Percentiles rank a stretch among this genome's conserved stretches.
These are phyloP conservation scores for Lasioglossum pauxillum DNA, from an alignment of 2,888 invertebrate genomes.

Conservation along the genomic window DNA sequence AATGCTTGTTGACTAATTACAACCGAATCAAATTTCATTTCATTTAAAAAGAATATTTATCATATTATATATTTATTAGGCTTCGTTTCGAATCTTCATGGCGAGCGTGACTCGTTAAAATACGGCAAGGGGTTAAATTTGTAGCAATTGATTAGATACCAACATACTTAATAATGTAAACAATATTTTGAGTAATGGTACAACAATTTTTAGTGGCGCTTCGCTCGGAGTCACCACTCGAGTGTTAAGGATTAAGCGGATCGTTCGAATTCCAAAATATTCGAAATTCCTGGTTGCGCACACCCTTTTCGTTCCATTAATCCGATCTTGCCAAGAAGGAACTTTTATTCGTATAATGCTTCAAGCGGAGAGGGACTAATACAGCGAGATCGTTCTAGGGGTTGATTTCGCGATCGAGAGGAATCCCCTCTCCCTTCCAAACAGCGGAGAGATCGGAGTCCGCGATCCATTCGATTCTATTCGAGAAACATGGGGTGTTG, in stretches of 20 bases:
- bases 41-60: no score
- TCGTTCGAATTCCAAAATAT: not conserved
- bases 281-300: not conserved
- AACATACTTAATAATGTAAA: no score
- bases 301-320: not conserved
- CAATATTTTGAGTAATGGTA: no score
- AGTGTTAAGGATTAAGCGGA: not conserved
- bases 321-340: not conserved
- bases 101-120: no score
- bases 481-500: slow-evolving; percentile 1
- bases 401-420: not conserved
- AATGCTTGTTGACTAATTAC: no score
- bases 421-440: not conserved
- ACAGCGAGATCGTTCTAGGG: not conserved
- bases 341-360: not conserved
- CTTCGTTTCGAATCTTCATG: no score
- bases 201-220: no score
- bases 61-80: no score
- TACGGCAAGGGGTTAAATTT: no score
- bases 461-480: not conserved
- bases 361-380: not conserved
- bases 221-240: no score
- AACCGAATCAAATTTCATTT: no score
- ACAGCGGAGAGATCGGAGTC: not conserved
- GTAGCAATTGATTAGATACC: no score